These are phyloP conservation scores for Tipula helvola DNA, from an alignment of 2,888 invertebrate species.

Conservation along the genomic window DNA sequence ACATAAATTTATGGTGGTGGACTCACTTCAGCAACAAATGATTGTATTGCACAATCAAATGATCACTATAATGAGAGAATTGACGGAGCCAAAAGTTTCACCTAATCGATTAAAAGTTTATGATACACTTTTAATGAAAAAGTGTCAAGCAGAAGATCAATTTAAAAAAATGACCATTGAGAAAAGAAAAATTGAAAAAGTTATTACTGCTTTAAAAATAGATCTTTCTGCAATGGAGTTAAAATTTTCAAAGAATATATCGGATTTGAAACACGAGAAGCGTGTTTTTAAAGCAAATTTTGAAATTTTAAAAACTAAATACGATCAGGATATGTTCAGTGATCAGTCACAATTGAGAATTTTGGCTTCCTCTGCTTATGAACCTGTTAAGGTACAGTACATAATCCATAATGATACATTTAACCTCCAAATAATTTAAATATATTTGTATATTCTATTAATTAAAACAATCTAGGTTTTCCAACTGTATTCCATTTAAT, in stretches of 20 bases:
- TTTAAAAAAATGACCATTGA: not conserved
- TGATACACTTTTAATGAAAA: not conserved
- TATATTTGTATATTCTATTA: no score
- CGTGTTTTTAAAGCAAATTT: not conserved
- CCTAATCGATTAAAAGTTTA: not conserved
- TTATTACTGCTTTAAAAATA: not conserved
- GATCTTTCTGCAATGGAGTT: not conserved
- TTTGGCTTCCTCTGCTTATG: not conserved
- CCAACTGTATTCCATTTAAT: no score
- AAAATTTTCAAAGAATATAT: not conserved
- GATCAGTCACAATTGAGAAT: not conserved
- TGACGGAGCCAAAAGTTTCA: not conserved
- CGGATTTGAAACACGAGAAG: not conserved
- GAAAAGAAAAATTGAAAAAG: not conserved
- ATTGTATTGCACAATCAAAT: not conserved
- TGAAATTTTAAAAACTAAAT: not conserved
- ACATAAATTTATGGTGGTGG: not conserved
- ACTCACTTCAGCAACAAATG: not conserved
- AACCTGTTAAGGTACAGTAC: not conserved
- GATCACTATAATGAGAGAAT: not conserved
- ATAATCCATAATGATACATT: not conserved
- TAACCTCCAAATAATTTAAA: no score
- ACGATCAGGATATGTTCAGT: not conserved
- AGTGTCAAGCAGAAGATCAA: not conserved
- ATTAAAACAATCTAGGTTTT: no score